Evolutionary conservation across 2,113 vertebrate species (phyloP), one percentile per base, ranked within the genome.

Genomic region (Percopsis transmontana): DNA sequence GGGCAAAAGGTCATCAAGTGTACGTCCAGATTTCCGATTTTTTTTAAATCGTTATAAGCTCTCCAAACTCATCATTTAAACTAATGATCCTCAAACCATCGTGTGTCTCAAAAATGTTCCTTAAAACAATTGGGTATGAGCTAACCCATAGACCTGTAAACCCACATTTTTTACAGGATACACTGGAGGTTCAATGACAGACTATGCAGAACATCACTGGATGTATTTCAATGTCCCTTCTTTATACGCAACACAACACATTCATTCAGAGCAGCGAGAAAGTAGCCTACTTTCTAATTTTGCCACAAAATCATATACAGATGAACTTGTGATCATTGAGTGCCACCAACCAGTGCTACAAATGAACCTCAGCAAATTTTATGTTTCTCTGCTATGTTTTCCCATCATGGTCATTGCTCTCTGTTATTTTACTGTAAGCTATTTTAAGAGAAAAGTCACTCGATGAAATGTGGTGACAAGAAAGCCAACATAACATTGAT

Each of bases 121-220:
- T 71, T 61, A 52, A 13, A 59, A 78, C 68, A 72, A 66, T 60
- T 33, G 44, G 72, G 52, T 62, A 18, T 18, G 42, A 12, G 59
- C 21, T 50, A 16, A 55, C 19, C 63, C 41, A 59, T 58, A 50
- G 38, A 60, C 40, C 19, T 45, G n/a, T n/a, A n/a, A n/a, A n/a
- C n/a, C 58, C 45, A 20, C 15, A 45, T 47, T 24, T 45, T 47
- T 45, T 47, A 45, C 15, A 24, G 58, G 39, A 58, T 53, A 42
- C 62, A 63, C 55, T 63, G 27, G 47, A 66, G 50, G 48, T 45
- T 62, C 38, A 58, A 74, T 48, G 62, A 59, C 53, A 69, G 20
- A 72, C 65, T 70, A 70, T 44, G 53, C 70, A 58, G 59, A 70
- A 74, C 72, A 76, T 76, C 45, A 40, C 19, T 76, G 58, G 53